Evolutionary conservation across 2,888 invertebrate species (phyloP).

Genomic region (Catonia carolina): DNA sequence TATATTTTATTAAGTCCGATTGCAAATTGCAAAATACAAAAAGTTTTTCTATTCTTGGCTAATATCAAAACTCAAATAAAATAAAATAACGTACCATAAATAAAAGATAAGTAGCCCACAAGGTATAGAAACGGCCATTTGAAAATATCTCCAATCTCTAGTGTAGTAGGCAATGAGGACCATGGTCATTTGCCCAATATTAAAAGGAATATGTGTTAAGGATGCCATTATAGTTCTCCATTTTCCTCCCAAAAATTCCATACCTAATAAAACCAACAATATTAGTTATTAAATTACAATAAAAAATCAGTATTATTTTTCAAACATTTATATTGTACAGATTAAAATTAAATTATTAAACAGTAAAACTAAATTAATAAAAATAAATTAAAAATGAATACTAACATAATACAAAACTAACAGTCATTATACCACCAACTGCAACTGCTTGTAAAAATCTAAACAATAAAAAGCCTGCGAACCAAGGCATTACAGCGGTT

Average conservation of each 20-base stretch:
- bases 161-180: constrained; percentile 57
- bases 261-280: constrained; percentile 40
- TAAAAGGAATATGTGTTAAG: constrained; percentile 63
- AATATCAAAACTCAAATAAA: too few relatives aligned
- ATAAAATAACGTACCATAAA: constrained; percentile 38
- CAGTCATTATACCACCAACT: constrained; percentile 78
- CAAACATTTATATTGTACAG: too few relatives aligned
- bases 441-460: constrained; percentile 67
- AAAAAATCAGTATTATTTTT: too few relatives aligned
- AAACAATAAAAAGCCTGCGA: constrained; percentile 58
- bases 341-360: too few relatives aligned
- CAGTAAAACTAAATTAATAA: too few relatives aligned
- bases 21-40: too few relatives aligned
- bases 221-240: constrained; percentile 55
- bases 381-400: too few relatives aligned
- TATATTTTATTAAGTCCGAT: too few relatives aligned
- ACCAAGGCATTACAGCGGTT: constrained; percentile 64
- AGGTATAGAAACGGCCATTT: constrained; percentile 59
- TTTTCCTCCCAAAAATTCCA: constrained; percentile 54
- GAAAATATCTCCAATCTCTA: constrained; percentile 60
- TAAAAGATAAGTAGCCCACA: constrained; percentile 49
- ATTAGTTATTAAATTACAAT: too few relatives aligned
- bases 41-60: too few relatives aligned
- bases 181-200: constrained; percentile 59
- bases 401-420: constrained; percentile 56